Evolutionary conservation across 1,140 invertebrate species (phyloP), one percentile per base, ranked within the genome.

Genomic region (Metopolophium dirhodum): DNA sequence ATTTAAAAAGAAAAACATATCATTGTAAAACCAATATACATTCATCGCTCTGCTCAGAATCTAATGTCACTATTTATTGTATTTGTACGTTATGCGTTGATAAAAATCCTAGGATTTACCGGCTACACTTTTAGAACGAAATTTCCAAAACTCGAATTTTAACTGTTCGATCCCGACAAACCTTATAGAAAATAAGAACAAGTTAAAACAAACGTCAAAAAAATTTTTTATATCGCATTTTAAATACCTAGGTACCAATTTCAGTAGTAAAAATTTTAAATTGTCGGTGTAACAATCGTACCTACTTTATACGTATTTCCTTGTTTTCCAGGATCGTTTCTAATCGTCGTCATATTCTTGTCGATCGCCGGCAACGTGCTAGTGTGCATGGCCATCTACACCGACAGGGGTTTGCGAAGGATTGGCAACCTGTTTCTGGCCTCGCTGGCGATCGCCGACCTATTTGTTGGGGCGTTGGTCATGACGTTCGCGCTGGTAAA

Each of bases 391-490:
- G 99, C 99, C 77, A 99, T 99, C 94, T 99, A 98, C 95, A 99
- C 98, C 26, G 98, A 99, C 95, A 96, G 98, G 51, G 97, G 98
- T 30, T 96, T 99, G 92, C 96, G 98, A 94, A 96, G 98, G 94
- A 98, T 99, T 94, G 98, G 98, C 92, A 99, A 99, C 95, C 96
- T 99, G 94, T 99, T 99, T 95, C 96, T 99, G 94, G 98, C 98
- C 41, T 99, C 98, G 8, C 96, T 99, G 94, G 99, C 99, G 45
- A 98, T 99, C 94, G 98, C 99, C 87, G 99, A 99, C 95, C 97
- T 99, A 94, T 97, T 99, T 94, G 98, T 99, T 45, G 99, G 99
- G 61, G 97, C 97, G 90, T 96, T 99, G 94, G 98, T 99, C 93
- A 99, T 99, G 98, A 98, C 98, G 47, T 98, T 99, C 95, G 98